A percentile compares a stretch with the other conserved stretches of the same genome.
phyloP scores from a whole-genome alignment of 1,140 invertebrate genomes.

The Delia radicum region DNA sequence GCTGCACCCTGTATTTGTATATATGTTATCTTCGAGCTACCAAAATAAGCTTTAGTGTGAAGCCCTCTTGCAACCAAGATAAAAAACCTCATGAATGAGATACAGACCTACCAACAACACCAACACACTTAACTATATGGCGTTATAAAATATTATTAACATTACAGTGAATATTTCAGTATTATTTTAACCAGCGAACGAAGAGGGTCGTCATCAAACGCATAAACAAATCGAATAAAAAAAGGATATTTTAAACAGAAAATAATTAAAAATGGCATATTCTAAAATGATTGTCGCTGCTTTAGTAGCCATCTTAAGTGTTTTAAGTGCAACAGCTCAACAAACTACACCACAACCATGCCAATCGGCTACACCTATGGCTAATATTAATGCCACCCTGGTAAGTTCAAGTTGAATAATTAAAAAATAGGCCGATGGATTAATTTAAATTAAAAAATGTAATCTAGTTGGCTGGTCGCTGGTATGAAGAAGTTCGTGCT shows the following conservation, averaged over 20 bases:
- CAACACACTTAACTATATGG: not conserved
- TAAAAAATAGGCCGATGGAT: too few species aligned
- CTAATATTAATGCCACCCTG: not conserved
- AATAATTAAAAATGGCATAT: not conserved
- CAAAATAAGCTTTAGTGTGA: not conserved
- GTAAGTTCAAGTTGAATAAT: not conserved
- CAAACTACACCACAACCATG: not conserved
- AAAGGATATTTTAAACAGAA: not conserved
- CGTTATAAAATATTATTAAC: slow-evolving; percentile 20
- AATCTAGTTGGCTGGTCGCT: not conserved
- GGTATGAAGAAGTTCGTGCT: not conserved
- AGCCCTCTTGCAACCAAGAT: not conserved
- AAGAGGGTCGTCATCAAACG: not conserved
- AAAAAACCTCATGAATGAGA: not conserved
- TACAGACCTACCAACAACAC: not conserved
- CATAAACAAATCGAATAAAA: not conserved
- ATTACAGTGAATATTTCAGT: not conserved
- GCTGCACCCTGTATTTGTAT: too few species aligned
- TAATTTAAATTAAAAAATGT: not conserved
- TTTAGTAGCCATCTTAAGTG: not conserved
- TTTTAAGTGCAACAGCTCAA: not conserved
- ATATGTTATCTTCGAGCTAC: not conserved
- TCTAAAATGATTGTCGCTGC: not conserved
- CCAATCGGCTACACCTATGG: not conserved
- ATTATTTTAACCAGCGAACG: not conserved